Evolutionary conservation across 2,113 vertebrate genomes (phyloP).

Genomic region (Hydropotes inermis): DNA sequence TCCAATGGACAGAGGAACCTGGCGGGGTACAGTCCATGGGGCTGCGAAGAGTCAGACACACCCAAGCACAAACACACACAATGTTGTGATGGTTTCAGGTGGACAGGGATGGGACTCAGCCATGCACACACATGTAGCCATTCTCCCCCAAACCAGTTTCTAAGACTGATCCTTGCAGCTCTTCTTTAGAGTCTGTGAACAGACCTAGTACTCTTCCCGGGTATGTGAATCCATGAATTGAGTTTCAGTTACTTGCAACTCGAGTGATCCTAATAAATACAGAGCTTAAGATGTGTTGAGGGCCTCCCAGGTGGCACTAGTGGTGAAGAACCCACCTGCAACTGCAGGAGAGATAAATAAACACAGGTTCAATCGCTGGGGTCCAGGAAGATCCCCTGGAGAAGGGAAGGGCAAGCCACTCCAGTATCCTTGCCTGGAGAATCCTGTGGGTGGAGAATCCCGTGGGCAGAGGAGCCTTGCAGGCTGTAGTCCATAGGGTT

Average conservation of each 20-base stretch:
- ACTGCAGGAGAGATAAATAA: not conserved
- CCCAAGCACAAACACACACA: not conserved
- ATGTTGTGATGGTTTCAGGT: not conserved
- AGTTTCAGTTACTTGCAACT: not conserved
- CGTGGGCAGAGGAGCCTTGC: not conserved
- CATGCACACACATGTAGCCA: not conserved
- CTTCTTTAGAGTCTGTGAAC: not conserved
- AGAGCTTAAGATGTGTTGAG: not conserved
- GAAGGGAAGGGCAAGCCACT: not conserved
- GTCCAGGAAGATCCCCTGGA: not conserved
- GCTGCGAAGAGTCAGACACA: not conserved
- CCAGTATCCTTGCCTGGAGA: not conserved
- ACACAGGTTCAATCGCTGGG: not conserved
- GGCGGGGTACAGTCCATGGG: not conserved
- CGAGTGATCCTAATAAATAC: not conserved
- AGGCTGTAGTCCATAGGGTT: not conserved
- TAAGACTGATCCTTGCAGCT: not conserved
- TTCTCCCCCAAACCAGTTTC: not conserved
- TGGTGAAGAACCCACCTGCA: not conserved
- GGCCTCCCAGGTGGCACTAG: not conserved
- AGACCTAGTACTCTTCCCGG: not conserved
- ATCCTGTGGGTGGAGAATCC: not conserved
- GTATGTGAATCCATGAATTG: not conserved
- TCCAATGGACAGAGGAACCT: not conserved
- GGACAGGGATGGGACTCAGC: not conserved